Evolutionary conservation across 2,888 invertebrate genomes (phyloP).

Genomic region (Macaria liturata): DNA sequence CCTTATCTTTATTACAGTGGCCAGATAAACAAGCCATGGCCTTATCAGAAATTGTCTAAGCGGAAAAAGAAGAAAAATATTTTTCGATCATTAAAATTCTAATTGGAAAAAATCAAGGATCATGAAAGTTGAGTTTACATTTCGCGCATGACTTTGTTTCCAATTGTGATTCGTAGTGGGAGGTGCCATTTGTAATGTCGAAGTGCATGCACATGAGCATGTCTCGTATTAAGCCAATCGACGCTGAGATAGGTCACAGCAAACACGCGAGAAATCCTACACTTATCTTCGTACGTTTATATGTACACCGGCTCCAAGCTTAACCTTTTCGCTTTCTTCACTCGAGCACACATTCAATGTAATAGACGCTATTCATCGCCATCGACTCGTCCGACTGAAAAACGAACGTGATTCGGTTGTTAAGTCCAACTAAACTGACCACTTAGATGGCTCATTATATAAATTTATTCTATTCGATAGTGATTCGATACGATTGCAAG

Average conservation of each 20-base stretch:
- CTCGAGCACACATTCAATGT: conserved; percentile 38
- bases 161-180: conserved; percentile 60
- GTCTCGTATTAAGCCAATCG: conserved; percentile 56
- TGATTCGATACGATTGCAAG: conserved; percentile 74
- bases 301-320: background rate
- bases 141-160: conserved; percentile 42
- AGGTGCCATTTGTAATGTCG: conserved; percentile 64
- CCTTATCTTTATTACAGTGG: conserved; percentile 16
- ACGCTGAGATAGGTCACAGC: conserved; percentile 54
- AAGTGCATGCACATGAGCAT: conserved; percentile 53
- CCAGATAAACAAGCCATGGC: background rate
- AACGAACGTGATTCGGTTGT: conserved; percentile 75
- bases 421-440: conserved; percentile 66
- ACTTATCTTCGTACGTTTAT: conserved; percentile 18
- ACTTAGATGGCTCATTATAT: conserved; percentile 73
- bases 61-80: no score
- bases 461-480: conserved; percentile 67
- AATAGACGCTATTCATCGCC: conserved; percentile 61
- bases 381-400: conserved; percentile 56
- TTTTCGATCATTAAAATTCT: background rate
- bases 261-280: conserved; percentile 50
- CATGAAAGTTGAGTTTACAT: conserved; percentile 39
- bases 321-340: conserved; percentile 1
- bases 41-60: background rate
- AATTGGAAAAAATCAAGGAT: background rate